phyloP scores from a whole-genome alignment of 2,888 invertebrate genomes.

The Spatulosminthurus flaviceps region DNA sequence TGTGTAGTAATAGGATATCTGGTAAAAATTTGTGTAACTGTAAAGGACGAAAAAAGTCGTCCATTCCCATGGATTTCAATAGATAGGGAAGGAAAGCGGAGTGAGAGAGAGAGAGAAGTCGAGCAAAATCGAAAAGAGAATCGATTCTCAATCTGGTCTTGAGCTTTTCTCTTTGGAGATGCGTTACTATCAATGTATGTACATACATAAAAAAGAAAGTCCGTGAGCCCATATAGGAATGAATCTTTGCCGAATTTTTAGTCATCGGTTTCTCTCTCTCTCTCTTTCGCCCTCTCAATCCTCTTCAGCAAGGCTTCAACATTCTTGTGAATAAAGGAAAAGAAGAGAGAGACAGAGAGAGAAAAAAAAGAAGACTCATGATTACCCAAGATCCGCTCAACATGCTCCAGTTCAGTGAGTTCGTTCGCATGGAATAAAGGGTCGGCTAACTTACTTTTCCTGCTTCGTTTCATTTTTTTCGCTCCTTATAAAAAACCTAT shows the following conservation, averaged over 20 bases:
- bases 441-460: constrained; percentile 35
- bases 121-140: constrained; percentile 44
- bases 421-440: constrained; percentile 38
- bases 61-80: constrained; percentile 41
- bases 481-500: not conserved
- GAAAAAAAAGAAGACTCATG: constrained; percentile 20
- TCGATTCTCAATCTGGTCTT: constrained; percentile 47
- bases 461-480: constrained; percentile 32
- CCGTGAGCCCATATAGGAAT: constrained; percentile 19
- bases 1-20: too few relatives aligned
- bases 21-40: too few relatives aligned
- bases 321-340: constrained; percentile 12
- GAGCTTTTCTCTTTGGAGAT: constrained; percentile 18
- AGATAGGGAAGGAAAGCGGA: constrained; percentile 6
- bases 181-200: not conserved
- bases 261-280: constrained; percentile 9
- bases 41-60: constrained; percentile 3
- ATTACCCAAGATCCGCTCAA: constrained; percentile 42
- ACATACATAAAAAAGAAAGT: not conserved
- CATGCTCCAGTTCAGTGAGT: constrained; percentile 29
- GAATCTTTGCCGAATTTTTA: constrained; percentile 41
- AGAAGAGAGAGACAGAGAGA: not conserved
- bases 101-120: constrained; percentile 28
- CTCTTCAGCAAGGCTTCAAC: constrained; percentile 25
- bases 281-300: constrained; percentile 12